Base-by-base conservation (phyloP, 2,888 invertebrate species). In the Clitarchus hookeri region DNA sequence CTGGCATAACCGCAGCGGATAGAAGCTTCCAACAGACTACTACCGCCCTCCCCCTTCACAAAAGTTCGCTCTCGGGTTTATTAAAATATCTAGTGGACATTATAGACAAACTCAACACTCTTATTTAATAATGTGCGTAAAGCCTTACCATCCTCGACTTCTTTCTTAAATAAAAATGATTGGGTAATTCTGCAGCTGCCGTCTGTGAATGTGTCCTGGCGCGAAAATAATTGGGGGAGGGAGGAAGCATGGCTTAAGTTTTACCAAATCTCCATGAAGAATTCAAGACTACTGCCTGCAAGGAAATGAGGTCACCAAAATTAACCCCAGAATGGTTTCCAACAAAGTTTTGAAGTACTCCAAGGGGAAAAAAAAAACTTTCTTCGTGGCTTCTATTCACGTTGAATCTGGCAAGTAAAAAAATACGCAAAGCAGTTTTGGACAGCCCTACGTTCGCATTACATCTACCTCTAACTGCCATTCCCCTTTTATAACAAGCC, bases 401-500 rank as follows among this genome's bases (percentile, higher is more conserved):
- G 53, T 19, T 23, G 65, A 65, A 16, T 65, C 65, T 19, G 65
- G 19, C n/a, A 23, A 65, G n/a, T 8, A n/a, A n/a, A 48, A 48
- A 48, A 48, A 48, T 48, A 48, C 48, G 65, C 23, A 65, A 65
- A 65, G 65, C 65, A 65, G 65, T 65, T 65, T n/a, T 65, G 19
- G 65, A 65, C 82, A 27, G 27, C 27, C 27, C 27, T 82, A 82
- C 82, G 13, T 44, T 82, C 82, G 36, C 82, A 82, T 82, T 23
- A 82, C 82, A 82, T 26, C 82, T 36, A 27, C 82, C 44, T 82
- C 44, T 26, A 26, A 82, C 82, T 27, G 27, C 82, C 44, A 82
- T 82, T 82, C n/a, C 44, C 23, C 27, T 82, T 82, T 36, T 82
- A 36, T 82, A 82, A 82, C 82, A 82, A 82, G 82, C 82, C 82